Evolutionary conservation across 2,797 vertebrate species (phyloP).

Genomic region (Hippocampus kuda): DNA sequence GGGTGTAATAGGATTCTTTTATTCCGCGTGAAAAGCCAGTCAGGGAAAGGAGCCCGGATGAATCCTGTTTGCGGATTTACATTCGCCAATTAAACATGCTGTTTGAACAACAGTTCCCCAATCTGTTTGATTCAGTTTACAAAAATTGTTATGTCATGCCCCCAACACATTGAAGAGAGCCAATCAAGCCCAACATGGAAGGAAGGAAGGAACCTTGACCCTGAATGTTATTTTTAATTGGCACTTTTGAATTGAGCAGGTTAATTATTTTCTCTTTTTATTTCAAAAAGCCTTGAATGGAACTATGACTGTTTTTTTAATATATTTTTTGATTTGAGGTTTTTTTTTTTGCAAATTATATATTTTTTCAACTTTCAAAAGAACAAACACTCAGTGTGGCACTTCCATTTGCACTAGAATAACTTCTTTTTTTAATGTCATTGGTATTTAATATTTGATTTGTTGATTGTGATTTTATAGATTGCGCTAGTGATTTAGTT

Average conservation of each 20-base stretch:
- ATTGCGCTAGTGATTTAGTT: too few species aligned
- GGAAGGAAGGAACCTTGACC: background rate
- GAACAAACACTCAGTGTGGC: background rate
- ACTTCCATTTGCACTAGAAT: background rate
- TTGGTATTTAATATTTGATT: too few species aligned
- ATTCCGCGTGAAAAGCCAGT: background rate
- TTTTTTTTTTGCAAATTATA: background rate
- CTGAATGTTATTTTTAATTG: background rate
- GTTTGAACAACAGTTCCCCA: background rate
- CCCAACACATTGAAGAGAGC: background rate
- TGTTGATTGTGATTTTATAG: too few species aligned
- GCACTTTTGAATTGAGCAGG: background rate
- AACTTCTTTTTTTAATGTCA: too few species aligned
- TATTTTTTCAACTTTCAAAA: background rate
- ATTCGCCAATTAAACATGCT: background rate
- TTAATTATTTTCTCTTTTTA: background rate
- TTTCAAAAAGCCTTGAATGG: background rate
- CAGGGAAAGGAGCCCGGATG: background rate
- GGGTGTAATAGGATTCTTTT: conserved; percentile 9
- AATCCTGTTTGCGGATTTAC: background rate
- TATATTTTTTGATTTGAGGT: background rate
- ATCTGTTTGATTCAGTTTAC: background rate
- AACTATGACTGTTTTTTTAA: background rate
- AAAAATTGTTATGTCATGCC: background rate
- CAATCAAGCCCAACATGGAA: background rate